Base-by-base conservation (phyloP, 2,888 invertebrate species). In the Pelosia muscerda region DNA sequence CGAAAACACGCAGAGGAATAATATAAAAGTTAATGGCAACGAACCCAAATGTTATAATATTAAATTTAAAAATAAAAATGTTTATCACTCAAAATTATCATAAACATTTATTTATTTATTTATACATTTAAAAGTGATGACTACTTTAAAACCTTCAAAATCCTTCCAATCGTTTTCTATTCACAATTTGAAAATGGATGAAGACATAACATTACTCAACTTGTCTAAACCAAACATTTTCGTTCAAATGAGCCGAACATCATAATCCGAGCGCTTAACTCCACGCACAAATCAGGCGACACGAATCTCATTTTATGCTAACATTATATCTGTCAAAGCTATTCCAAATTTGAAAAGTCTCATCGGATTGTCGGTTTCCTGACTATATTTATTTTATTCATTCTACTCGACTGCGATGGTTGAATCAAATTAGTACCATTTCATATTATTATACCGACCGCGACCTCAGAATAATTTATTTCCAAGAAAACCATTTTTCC, bases 341-440 rank as follows among this genome's bases (percentile, higher is more conserved):
- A 79, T 75, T 73, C 69, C 75, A 81, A 78, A 76, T 77, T 72
- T 70, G 72, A 77, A 78, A 85, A 85, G 83, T 78, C 31, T 58
- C 54, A 26, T 28, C 76, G 74, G 65, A 62, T 66, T 66, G 63
- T 55, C 73, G 42, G 62, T 71, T 77, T 82, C 81, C 71, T 76
- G 71, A 70, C 83, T 85, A 87, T 85, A 87, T 88, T 86, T 89
- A 88, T 88, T 90, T 89, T 85, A 89, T 86, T 83, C 79, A 86
- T 90, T 88, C 86, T 83, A 73, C 72, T 75, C 77, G 79, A 81
- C 71, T 84, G 86, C 84, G 86, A 89, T 83, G 82, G 84, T 75
- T 73, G 78, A 85, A 85, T 88, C 89, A 90, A 90, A 90, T 87
- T 84, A 85, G 79, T 81, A 81, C 60, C 83, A 88, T 90, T 87